Evolutionary conservation across 2,113 vertebrate genomes (phyloP), one percentile per base, ranked within the genome.

Genomic region (Gnathonemus longibarbis): DNA sequence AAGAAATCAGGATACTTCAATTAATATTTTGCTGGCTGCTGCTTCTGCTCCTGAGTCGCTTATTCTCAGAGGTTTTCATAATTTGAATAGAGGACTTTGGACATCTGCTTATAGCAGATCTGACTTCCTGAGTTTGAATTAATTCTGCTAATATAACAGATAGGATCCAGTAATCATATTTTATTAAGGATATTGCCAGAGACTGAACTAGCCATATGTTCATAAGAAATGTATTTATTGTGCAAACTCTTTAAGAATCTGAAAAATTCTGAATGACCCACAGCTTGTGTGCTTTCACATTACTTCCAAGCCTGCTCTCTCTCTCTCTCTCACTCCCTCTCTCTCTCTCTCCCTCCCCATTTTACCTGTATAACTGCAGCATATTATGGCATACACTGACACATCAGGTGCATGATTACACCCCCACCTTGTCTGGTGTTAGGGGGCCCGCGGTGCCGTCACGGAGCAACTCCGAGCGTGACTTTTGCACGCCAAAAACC

Each of bases 61-160:
- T 90, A 42, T 24, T 74, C 58, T 70, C 5, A 11, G 45, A 5
- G 52, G 4, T 42, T 39, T 27, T 13, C 42, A 31, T 21, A n/a
- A 56, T 45, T 56, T 9, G 10, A 24, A 50, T 42, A 27, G 35
- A n/a, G 42, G 24, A 48, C 7, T 84, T 27, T 84, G 89, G 53
- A 21, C 83, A 66, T 42, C 52, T 66, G 89, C 80, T 84, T 84
- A 62, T 62, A 84, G 53, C 15, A 70, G n/a, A 89, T 35, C 70
- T 83, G 24, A n/a, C 70, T 39, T 49, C 35, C 31, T 39, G 46
- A 84, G 45, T 46, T 45, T 83, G n/a, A 48, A 53, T 56, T 56
- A 19, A 87, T 31, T 52, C 10, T 15, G 85, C 45, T 50, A 5
- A n/a, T 87, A 35, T 56, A 53, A 17, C 9, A 87, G 15, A 6